Conservation (phyloP, 2,888 invertebrate species). For the Agriopis leucophaearia region DNA sequence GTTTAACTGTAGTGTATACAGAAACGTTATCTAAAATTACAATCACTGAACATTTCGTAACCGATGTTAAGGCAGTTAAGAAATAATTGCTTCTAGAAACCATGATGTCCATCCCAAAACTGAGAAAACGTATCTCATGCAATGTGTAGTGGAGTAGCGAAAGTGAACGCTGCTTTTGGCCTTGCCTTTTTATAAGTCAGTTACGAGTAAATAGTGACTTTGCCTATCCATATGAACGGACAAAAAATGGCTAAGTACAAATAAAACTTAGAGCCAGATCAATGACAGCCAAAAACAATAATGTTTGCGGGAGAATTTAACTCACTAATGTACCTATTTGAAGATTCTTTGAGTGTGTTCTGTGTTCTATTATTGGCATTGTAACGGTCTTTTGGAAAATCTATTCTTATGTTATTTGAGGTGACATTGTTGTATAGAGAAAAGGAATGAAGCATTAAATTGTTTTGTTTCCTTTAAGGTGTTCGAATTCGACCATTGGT, state of each 20-base stretch:
- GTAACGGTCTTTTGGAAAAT: slow-evolving; percentile 34
- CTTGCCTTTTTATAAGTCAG: slow-evolving; percentile 61
- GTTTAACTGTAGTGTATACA: slow-evolving; percentile 15
- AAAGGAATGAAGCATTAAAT: slow-evolving; percentile 10
- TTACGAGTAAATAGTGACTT: not conserved
- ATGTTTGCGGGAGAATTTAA: slow-evolving; percentile 35
- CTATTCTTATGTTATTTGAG: slow-evolving; percentile 25
- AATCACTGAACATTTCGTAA: slow-evolving; percentile 43
- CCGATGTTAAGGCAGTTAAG: slow-evolving; percentile 49
- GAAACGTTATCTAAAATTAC: slow-evolving; percentile 45
- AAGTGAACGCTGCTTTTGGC: slow-evolving; percentile 74
- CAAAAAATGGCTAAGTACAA: not conserved
- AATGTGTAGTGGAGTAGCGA: slow-evolving; percentile 64
- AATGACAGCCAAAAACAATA: not conserved
- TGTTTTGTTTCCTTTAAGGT: slow-evolving; percentile 21
- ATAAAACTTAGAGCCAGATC: slow-evolving; percentile 1
- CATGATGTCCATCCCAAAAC: slow-evolving; percentile 52
- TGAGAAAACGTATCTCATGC: slow-evolving; percentile 56
- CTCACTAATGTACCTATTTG: slow-evolving; percentile 27
- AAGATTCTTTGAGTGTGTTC: slow-evolving; percentile 30
- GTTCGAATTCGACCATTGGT: slow-evolving; percentile 14
- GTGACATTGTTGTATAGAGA: slow-evolving; percentile 24
- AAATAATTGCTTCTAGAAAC: slow-evolving; percentile 56
- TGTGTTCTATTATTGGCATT: slow-evolving; percentile 37
- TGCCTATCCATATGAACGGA: not conserved